Conservation (phyloP, 2,113 vertebrate genomes). For the Psettodes erumei region DNA sequence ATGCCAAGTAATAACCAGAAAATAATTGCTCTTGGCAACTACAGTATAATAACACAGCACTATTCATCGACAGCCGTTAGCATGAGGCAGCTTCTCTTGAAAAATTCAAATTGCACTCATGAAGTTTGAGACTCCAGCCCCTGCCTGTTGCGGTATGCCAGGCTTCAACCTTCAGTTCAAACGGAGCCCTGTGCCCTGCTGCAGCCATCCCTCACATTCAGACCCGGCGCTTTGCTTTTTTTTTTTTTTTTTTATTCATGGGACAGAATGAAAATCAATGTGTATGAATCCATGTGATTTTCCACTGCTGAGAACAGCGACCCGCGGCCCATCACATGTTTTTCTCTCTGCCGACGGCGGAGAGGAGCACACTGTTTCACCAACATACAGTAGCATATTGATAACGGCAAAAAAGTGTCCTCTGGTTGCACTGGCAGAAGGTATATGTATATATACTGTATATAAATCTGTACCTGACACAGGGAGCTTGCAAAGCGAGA, state of each 20-base stretch:
- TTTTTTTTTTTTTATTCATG: constrained; percentile 63
- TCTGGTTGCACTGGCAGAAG: constrained; percentile 2
- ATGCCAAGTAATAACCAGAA: background rate
- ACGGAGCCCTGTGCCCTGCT: constrained; percentile 11
- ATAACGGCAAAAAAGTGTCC: constrained; percentile 10
- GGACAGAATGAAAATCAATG: constrained; percentile 69
- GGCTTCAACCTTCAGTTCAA: constrained; percentile 11
- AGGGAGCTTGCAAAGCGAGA: background rate
- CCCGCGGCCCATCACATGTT: constrained; percentile 56
- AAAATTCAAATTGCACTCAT: no score
- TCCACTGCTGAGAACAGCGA: constrained; percentile 58
- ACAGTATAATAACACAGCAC: background rate
- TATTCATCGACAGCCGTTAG: no score
- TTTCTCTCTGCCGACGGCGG: constrained; percentile 11
- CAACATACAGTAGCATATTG: constrained; percentile 8
- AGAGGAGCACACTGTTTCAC: constrained; percentile 26
- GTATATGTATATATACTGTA: no score
- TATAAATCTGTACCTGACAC: background rate
- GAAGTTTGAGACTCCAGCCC: constrained; percentile 5
- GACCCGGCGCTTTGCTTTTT: no score
- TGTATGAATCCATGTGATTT: constrained; percentile 73
- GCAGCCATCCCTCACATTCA: constrained; percentile 19
- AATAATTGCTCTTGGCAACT: background rate
- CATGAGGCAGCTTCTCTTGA: no score
- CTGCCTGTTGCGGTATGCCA: constrained; percentile 20